Evolutionary conservation across 2,797 vertebrate genomes (phyloP), one percentile per base, ranked within the genome.

Genomic region (Dendrocincla fuliginosa): DNA sequence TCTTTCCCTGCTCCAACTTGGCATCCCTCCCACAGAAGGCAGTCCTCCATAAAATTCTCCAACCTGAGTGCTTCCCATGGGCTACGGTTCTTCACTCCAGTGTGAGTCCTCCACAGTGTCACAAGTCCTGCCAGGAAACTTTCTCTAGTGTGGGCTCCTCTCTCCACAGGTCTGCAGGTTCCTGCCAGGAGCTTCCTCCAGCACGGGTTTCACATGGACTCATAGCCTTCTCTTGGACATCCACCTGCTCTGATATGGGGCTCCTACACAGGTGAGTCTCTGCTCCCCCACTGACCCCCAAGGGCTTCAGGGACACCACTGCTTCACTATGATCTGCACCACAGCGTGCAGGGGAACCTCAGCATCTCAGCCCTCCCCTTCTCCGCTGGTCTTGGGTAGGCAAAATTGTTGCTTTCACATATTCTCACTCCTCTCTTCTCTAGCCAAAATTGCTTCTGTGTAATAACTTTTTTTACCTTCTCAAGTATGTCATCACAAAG

Each of bases 121-220:
- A 59, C 14, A 50, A 57, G 10, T 46, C 30, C 16, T 27, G 4
- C 14, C 12, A 8, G 7, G 22, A 39, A 52, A 33, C 14, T 17
- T 57, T 25, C 37, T 52, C 28, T 25, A 18, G 8, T 2, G 20
- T 46, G 57, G 12, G 6, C n/a, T 64, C 4, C n/a, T 8, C 3
- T 50, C 10, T 16, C 17, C 37, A 6, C 0, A 1, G 35, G 4
- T n/a, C 9, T 1, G 3, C 11, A 63, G 23, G 24, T 57, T 13
- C 5, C 37, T 57, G 32, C 18, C 23, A 28, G 37, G 9, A 56
- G 4, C 35, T 32, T 56, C 11, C 5, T 47, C 35, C 28, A 39
- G n/a, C 16, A 39, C 4, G 5, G 42, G 1, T 9, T 18, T 37
- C 35, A 49, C 42, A 41, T 0, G 0, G 16, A 5, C 2, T 70